Percentiles rank a stretch among this genome's conserved stretches.
Conservation (phyloP, 2,797 vertebrate genomes). For the Arremon aurantiirostris region DNA sequence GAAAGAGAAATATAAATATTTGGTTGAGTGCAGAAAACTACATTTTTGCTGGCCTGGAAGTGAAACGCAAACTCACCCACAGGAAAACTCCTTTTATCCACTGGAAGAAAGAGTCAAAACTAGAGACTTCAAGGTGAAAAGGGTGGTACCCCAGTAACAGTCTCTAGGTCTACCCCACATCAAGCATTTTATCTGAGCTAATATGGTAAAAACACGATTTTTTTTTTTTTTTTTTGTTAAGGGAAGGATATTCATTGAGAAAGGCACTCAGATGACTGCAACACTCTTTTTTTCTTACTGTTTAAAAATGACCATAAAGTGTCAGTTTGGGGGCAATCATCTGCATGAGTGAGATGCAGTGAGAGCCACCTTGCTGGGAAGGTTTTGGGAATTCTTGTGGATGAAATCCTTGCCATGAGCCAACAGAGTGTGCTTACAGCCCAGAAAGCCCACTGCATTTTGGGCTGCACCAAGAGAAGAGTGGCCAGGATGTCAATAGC, state of each 20-base stretch:
- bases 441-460: not conserved
- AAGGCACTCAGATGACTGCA: not conserved
- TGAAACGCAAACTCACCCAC: fast-evolving
- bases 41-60: not conserved
- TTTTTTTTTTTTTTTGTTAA: not conserved
- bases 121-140: not conserved
- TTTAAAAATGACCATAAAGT: not conserved
- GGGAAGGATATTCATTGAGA: not conserved
- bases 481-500: not conserved
- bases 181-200: not conserved
- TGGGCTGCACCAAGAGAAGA: not conserved
- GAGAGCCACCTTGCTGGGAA: not conserved
- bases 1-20: not conserved
- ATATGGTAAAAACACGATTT: not conserved
- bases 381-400: not conserved
- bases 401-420: not conserved
- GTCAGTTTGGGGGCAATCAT: not conserved
- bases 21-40: not conserved
- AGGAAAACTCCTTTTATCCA: not conserved
- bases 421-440: not conserved
- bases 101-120: not conserved
- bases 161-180: not conserved
- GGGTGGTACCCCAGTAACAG: not conserved
- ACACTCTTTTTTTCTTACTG: not conserved
- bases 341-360: not conserved